Evolutionary conservation across 2,113 vertebrate genomes (phyloP).

Genomic region (Catharus minimus): DNA sequence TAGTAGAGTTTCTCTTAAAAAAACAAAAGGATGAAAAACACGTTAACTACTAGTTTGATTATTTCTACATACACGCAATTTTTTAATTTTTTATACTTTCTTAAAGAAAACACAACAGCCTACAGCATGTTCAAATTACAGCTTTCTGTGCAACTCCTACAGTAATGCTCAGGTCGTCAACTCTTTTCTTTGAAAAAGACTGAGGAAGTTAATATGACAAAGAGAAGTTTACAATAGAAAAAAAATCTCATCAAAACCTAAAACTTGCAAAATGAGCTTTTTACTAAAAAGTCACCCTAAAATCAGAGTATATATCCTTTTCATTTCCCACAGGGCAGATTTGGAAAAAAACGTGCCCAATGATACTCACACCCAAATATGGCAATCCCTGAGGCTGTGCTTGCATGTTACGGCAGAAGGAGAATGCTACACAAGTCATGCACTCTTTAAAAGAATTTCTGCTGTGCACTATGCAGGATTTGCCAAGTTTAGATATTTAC

Average conservation of each 20-base stretch:
- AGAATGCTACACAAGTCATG: background rate
- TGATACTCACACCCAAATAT: slow-evolving; percentile 47
- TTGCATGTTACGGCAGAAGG: background rate
- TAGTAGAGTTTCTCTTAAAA: background rate
- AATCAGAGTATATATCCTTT: background rate
- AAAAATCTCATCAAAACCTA: background rate
- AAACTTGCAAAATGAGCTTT: background rate
- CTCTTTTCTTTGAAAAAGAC: background rate
- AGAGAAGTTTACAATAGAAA: background rate
- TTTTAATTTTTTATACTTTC: background rate
- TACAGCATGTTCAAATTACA: background rate
- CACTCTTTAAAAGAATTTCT: background rate
- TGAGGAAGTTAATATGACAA: background rate
- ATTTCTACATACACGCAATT: background rate
- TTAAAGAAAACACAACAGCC: background rate
- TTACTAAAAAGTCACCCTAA: background rate
- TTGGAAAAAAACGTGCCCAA: background rate
- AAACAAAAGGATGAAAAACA: background rate
- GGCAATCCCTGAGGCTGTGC: slow-evolving; percentile 6
- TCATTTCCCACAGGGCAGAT: background rate
- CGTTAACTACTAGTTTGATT: background rate
- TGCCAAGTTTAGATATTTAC: background rate
- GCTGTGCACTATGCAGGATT: background rate
- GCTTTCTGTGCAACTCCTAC: background rate
- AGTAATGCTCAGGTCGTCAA: background rate